Percentiles rank a stretch among this genome's conserved stretches.
phyloP scores from a whole-genome alignment of 2,888 invertebrate genomes.

The Drosophila leonis region DNA sequence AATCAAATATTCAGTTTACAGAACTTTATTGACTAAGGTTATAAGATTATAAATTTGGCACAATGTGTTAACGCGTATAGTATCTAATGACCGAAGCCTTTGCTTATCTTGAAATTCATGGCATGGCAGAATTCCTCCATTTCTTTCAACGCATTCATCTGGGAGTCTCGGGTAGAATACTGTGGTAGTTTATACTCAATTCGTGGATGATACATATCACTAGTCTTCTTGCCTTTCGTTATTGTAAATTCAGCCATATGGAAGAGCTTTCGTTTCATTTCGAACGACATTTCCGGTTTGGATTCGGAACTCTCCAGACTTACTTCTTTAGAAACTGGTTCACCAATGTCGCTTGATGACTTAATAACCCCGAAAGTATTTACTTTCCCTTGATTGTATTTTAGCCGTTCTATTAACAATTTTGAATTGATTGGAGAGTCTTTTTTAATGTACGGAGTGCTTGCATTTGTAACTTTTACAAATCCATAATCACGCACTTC shows the following conservation, averaged over 20 bases:
- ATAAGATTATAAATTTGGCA: neutral
- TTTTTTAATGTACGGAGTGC: conserved; percentile 46
- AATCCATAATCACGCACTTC: conserved; percentile 50
- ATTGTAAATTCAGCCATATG: conserved; percentile 58
- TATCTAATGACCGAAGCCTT: conserved; percentile 8
- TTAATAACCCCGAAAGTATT: neutral
- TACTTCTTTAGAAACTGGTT: neutral
- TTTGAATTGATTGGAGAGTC: conserved; percentile 7
- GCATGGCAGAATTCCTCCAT: conserved; percentile 37
- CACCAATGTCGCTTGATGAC: neutral
- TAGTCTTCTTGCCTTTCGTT: conserved; percentile 49
- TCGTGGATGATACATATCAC: conserved; percentile 31
- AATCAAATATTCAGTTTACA: neutral
- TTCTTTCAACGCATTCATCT: conserved; percentile 1
- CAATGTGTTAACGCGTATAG: neutral
- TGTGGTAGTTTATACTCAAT: neutral
- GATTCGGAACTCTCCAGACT: accelerated
- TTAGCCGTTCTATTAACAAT: conserved; percentile 19
- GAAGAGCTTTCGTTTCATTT: conserved; percentile 58
- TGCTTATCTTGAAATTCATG: conserved; percentile 40
- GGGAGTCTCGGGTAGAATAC: conserved; percentile 3
- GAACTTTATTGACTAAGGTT: conserved; percentile 23
- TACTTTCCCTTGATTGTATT: neutral
- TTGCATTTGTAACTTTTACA: conserved; percentile 22
- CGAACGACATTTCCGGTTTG: conserved; percentile 28